phyloP scores from a whole-genome alignment of 2,888 invertebrate species.

The Dicyrtomina minuta region DNA sequence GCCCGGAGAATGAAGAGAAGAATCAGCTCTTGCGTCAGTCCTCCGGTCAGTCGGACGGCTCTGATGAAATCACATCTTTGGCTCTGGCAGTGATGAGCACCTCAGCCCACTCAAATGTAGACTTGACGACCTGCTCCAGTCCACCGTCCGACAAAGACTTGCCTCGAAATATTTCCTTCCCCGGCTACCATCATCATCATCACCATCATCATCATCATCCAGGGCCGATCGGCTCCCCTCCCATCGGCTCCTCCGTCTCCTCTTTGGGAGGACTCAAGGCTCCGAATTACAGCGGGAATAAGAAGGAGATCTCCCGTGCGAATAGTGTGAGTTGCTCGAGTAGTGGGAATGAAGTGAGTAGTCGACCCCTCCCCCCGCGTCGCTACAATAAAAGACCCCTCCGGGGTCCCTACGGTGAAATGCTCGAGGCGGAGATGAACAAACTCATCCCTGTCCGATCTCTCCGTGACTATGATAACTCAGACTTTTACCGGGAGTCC shows the following conservation, averaged over 20 bases:
- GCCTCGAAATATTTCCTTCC: constrained; percentile 15
- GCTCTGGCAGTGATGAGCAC: constrained; percentile 27
- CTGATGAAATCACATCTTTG: constrained; percentile 39
- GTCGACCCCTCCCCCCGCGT: constrained; percentile 49
- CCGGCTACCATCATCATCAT: constrained; percentile 8
- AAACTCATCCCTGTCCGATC: constrained; percentile 36
- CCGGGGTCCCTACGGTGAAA: constrained; percentile 70
- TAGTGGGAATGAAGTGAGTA: constrained; percentile 17
- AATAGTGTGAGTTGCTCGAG: constrained; percentile 37
- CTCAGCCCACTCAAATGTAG: constrained; percentile 15
- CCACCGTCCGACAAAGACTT: constrained; percentile 24
- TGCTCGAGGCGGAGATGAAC: constrained; percentile 75
- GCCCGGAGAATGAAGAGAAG: constrained; percentile 39
- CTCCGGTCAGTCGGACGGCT: constrained; percentile 52
- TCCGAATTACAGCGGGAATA: not conserved
- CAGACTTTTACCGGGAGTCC: constrained; percentile 51
- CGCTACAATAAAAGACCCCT: constrained; percentile 74
- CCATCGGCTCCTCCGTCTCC: constrained; percentile 31
- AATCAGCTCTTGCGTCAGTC: constrained; percentile 45
- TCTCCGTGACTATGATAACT: constrained; percentile 40
- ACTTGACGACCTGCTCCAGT: constrained; percentile 35
- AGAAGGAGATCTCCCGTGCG: constrained; percentile 40
- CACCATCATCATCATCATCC: constrained; percentile 8
- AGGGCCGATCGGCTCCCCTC: constrained; percentile 21
- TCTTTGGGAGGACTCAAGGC: constrained; percentile 29